Evolutionary conservation across 2,888 invertebrate genomes (phyloP).

Genomic region (Notocelia uddmanniana): DNA sequence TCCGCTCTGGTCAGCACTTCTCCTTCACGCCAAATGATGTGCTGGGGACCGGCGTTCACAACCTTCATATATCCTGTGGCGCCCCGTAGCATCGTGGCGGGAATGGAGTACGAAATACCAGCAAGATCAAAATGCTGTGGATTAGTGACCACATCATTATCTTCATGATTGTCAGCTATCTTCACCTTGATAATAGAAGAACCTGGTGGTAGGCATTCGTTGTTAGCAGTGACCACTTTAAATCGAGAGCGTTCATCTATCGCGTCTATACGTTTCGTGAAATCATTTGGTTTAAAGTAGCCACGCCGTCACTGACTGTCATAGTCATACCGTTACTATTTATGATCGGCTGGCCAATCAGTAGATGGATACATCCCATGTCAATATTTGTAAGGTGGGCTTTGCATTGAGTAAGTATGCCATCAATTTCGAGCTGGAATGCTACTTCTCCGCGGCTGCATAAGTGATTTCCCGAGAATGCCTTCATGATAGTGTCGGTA

Average conservation of each 20-base stretch:
- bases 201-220: no score
- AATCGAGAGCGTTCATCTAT: no score
- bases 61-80: slow-evolving; percentile 50
- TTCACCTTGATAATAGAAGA: no score
- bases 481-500: slow-evolving; percentile 37
- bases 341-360: slow-evolving; percentile 50
- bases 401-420: slow-evolving; percentile 35
- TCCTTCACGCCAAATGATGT: slow-evolving; percentile 43
- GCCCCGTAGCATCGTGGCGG: slow-evolving; percentile 52
- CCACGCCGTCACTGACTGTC: no score
- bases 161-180: no score
- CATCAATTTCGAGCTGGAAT: slow-evolving; percentile 40
- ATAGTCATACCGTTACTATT: no score
- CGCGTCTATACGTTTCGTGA: no score
- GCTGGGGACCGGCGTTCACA: slow-evolving; percentile 47
- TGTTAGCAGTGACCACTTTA: no score
- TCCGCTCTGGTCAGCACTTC: slow-evolving; percentile 43
- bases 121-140: slow-evolving; percentile 50
- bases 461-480: slow-evolving; percentile 45
- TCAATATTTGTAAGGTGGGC: slow-evolving; percentile 33
- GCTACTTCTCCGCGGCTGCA: slow-evolving; percentile 47
- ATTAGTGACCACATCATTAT: no score
- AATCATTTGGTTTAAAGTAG: no score
- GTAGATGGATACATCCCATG: slow-evolving; percentile 47
- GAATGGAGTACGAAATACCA: slow-evolving; percentile 50